Evolutionary conservation across 2,888 invertebrate species (phyloP).

Genomic region (Tyria jacobaeae): DNA sequence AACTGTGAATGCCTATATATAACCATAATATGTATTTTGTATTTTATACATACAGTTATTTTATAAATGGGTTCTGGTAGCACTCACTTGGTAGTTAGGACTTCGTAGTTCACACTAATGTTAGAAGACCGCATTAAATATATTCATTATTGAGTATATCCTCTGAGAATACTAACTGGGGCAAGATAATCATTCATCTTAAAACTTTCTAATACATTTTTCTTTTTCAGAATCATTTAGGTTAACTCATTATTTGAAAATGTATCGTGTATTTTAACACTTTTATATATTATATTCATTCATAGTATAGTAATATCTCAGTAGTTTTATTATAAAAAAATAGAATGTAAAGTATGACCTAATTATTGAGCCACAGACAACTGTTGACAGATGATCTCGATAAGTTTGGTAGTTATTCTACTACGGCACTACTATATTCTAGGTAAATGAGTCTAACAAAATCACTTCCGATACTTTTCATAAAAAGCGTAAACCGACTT

Average conservation of each 20-base stretch:
- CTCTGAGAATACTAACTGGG: slow-evolving; percentile 36
- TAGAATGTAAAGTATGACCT: too few relatives aligned
- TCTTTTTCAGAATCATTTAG: too few relatives aligned
- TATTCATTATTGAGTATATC: slow-evolving; percentile 19
- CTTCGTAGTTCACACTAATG: slow-evolving; percentile 36
- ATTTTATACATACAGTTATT: slow-evolving; percentile 35
- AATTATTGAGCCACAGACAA: too few relatives aligned
- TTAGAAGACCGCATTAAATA: slow-evolving; percentile 28
- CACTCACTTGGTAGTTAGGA: slow-evolving; percentile 49
- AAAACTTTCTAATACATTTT: slow-evolving; percentile 16
- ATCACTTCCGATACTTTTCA: too few relatives aligned
- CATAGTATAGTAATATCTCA: too few relatives aligned
- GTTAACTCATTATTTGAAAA: slow-evolving; percentile 1
- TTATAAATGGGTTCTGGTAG: slow-evolving; percentile 52
- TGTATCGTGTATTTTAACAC: background rate
- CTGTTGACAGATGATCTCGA: too few relatives aligned
- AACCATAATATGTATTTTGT: slow-evolving; percentile 25
- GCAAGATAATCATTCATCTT: slow-evolving; percentile 18
- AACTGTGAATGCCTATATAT: slow-evolving; percentile 33
- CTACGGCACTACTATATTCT: too few relatives aligned
- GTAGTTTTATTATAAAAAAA: too few relatives aligned
- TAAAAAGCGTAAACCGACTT: too few relatives aligned
- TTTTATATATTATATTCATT: too few relatives aligned
- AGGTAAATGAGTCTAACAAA: too few relatives aligned
- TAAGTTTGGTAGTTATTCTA: too few relatives aligned